Percentiles rank a stretch among this genome's conserved stretches.
Evolutionary conservation across 2,888 invertebrate species (phyloP).

Genomic region (Tetramorium bicarinatum): DNA sequence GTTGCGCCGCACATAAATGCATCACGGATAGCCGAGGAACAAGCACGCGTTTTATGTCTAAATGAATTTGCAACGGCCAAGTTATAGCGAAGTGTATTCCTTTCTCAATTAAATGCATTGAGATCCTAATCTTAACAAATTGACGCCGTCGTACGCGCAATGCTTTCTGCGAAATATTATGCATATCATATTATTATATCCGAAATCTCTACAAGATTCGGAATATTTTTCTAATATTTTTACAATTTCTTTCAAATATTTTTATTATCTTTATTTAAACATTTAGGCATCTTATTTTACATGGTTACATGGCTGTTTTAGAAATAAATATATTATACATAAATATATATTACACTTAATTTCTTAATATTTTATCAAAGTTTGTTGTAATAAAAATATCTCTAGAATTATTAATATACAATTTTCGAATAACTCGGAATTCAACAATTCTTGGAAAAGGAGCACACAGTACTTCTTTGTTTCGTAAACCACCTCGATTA

Average conservation of each 20-base stretch:
- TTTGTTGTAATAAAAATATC: not conserved
- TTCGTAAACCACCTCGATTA: not conserved
- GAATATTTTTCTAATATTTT: not conserved
- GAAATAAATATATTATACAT: not conserved
- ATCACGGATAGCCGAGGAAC: conserved; percentile 32
- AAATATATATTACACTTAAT: not conserved
- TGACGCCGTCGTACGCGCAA: too few relatives aligned
- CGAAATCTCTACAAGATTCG: not conserved
- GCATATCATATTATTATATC: not conserved
- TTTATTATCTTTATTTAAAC: not conserved
- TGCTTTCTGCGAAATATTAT: not conserved
- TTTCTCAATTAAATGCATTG: conserved; percentile 51
- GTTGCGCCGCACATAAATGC: conserved; percentile 39
- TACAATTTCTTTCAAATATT: not conserved
- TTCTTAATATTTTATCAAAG: not conserved
- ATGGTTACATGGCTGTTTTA: not conserved
- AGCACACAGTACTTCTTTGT: not conserved
- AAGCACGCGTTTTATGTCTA: conserved; percentile 35
- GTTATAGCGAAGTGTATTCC: conserved; percentile 21
- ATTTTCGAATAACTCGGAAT: not conserved
- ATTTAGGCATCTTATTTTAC: not conserved
- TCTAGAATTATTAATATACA: not conserved
- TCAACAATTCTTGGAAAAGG: not conserved
- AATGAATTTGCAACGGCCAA: conserved; percentile 45
- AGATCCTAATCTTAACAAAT: not conserved